Percentiles rank a stretch among this genome's conserved stretches.
These are phyloP conservation scores for Sminthurinus aureus DNA, from an alignment of 2,888 invertebrate species.

Conservation along the genomic window DNA sequence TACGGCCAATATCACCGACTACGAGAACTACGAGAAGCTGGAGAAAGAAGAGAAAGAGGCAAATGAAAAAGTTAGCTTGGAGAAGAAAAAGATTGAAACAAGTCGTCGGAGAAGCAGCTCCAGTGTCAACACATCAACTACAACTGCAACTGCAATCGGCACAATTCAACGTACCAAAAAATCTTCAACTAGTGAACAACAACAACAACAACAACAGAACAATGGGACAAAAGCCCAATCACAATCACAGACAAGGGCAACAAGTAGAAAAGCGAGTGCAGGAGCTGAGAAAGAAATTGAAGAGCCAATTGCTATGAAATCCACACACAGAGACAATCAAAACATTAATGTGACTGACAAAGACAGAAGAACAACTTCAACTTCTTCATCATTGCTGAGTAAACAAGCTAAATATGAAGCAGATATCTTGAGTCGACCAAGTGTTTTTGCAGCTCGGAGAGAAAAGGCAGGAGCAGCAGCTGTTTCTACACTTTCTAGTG, in stretches of 20 bases:
- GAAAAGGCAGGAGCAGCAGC: too few species aligned
- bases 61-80: neutral
- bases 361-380: constrained; percentile 12
- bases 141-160: neutral
- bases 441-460: constrained; percentile 41
- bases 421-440: constrained; percentile 57
- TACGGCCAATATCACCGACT: constrained; percentile 26
- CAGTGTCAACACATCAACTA: neutral
- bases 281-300: constrained; percentile 21
- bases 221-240: neutral
- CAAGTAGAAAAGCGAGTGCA: neutral
- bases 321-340: neutral
- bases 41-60: constrained; percentile 39
- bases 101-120: constrained; percentile 29
- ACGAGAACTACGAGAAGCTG: constrained; percentile 36
- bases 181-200: constrained; percentile 14
- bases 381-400: constrained; percentile 16
- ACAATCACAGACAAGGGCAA: neutral
- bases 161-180: neutral
- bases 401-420: constrained; percentile 55
- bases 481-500: too few species aligned
- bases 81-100: constrained; percentile 37
- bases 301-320: constrained; percentile 24
- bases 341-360: neutral
- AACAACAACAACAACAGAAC: constrained; percentile 15